Conservation (phyloP, 2,797 vertebrate species). For the Heliangelus exortis region DNA sequence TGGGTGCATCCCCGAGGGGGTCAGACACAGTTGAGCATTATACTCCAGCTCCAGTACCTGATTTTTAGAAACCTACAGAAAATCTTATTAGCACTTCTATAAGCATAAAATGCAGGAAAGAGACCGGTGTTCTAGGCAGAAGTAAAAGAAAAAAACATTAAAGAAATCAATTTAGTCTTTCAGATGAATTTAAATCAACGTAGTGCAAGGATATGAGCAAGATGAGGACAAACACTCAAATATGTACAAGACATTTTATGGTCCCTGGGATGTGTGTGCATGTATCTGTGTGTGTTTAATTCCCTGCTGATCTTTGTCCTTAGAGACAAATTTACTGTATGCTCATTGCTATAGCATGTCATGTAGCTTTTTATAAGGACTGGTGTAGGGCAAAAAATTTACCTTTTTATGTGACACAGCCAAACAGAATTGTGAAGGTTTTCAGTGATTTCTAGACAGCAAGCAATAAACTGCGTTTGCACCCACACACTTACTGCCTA, state of each 20-base stretch:
- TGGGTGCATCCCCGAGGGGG: constrained; percentile 77
- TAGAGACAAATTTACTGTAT: constrained; percentile 64
- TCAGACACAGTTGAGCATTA: constrained; percentile 66
- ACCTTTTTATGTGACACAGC: constrained; percentile 72
- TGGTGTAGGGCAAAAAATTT: constrained; percentile 73
- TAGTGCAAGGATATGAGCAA: neutral
- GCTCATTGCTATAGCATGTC: constrained; percentile 34
- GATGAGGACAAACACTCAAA: constrained; percentile 44
- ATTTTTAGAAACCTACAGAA: constrained; percentile 68
- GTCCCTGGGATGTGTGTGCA: neutral
- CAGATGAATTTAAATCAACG: constrained; percentile 57
- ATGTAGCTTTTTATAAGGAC: constrained; percentile 71
- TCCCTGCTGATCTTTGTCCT: constrained; percentile 64
- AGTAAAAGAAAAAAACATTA: constrained; percentile 52
- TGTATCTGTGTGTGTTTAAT: constrained; percentile 23
- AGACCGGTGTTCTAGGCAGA: constrained; percentile 17
- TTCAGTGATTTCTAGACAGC: constrained; percentile 81
- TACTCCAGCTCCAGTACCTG: constrained; percentile 72
- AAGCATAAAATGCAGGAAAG: constrained; percentile 41
- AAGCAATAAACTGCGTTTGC: constrained; percentile 83
- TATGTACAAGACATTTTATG: neutral
- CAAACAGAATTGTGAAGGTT: constrained; percentile 76
- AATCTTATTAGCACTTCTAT: constrained; percentile 73
- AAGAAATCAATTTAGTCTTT: constrained; percentile 65
- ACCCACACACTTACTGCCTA: constrained; percentile 89